Conservation (phyloP, 2,797 vertebrate genomes). For the Pipistrellus kuhlii region DNA sequence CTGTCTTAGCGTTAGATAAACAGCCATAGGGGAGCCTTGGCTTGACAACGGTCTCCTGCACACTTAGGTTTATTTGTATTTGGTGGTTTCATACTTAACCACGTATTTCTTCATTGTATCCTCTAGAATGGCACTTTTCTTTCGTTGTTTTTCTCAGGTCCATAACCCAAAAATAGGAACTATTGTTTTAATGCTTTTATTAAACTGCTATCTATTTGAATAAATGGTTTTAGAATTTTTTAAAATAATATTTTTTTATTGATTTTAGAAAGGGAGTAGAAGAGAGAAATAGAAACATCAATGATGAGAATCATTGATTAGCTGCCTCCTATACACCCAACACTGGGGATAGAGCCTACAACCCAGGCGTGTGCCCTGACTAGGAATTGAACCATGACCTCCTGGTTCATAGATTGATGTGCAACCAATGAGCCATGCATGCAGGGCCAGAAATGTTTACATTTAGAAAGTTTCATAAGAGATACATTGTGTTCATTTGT, state of each 20-base stretch:
- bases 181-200: not conserved
- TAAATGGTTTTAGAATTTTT: not conserved
- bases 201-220: not conserved
- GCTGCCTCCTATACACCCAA: no score
- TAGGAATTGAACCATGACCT: no score
- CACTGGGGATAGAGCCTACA: no score
- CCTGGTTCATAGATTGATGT: no score
- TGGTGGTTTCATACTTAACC: not conserved
- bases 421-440: no score
- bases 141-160: not conserved
- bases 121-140: not conserved
- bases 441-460: not conserved
- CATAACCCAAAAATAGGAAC: slow-evolving; percentile 17
- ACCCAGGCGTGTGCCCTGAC: no score
- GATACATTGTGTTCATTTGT: not conserved
- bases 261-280: no score
- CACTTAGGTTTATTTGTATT: not conserved
- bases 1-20: not conserved
- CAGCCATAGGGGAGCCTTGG: not conserved
- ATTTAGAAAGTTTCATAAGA: not conserved
- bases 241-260: no score
- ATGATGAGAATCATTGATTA: no score
- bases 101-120: slow-evolving; percentile 31
- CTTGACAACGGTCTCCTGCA: not conserved
- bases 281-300: no score